Evolutionary conservation across 2,888 invertebrate species (phyloP), one percentile per base, ranked within the genome.

Genomic region (Heliconius ismenius): DNA sequence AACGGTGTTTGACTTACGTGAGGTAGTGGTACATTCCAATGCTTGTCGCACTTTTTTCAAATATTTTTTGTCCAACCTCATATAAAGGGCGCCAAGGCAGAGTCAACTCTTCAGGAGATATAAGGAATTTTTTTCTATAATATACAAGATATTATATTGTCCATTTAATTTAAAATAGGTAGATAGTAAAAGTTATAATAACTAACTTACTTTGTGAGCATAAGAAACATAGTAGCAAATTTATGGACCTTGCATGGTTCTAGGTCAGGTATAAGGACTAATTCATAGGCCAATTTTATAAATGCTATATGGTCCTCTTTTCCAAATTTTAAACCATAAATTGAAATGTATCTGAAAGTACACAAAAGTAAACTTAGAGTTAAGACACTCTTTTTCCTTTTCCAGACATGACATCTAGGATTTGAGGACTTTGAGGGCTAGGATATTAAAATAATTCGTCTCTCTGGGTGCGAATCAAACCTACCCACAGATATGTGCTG

Each of bases 61-160:
- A 95, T 79, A 96, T 92, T 82, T 95, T 94, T 81, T 94, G 91
- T 76, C 95, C 95, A 65, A 98, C 88, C 11, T 97, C 95, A 87
- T 97, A 98, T 13, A 99, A 91, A 18, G 98, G 98, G 82, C 96
- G 95, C 99, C 99, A 99, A 74, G 97, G 96, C 79, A 99, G 92
- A 78, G 95, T 95, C 76, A 99, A 87, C 79, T 99, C 98, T 78
- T 96, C 95, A 58, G 97, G 96, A 4, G 96, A 95, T 81, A 98
- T 89, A 80, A 98, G 91, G 84, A 96, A 95, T 82, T 95, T 96
- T 92, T 98, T 98, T 84, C 98, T 98, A 86, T 78, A 88, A 89
- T 80, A 78, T 36, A n/a, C 36, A 36, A 65, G 9, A 49, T 49
- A 49, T 18, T 49, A 49, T 4, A 49, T 39, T 39, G 39, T 2